phyloP scores from a whole-genome alignment of 2,888 invertebrate genomes.

The Achlya flavicornis region DNA sequence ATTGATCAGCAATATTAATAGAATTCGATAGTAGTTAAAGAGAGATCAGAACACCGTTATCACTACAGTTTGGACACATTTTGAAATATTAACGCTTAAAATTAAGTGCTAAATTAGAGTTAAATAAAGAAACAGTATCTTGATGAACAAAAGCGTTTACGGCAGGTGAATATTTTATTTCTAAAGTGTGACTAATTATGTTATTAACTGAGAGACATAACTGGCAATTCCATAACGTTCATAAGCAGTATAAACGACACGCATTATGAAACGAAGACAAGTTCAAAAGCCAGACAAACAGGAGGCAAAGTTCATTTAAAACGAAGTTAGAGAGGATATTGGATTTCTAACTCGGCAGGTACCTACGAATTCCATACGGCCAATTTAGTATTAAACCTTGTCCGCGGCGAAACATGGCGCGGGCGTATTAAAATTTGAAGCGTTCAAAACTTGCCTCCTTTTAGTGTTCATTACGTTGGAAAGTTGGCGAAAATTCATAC shows the following conservation, averaged over 20 bases:
- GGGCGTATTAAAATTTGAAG: slow-evolving; percentile 80
- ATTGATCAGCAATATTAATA: neutral
- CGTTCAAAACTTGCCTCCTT: slow-evolving; percentile 78
- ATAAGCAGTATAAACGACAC: slow-evolving; percentile 1
- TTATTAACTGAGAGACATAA: slow-evolving; percentile 10
- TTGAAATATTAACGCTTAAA: too few relatives aligned
- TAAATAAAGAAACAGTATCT: too few relatives aligned
- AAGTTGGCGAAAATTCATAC: slow-evolving; percentile 81
- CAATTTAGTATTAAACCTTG: slow-evolving; percentile 65
- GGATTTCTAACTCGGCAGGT: slow-evolving; percentile 71
- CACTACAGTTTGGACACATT: too few relatives aligned
- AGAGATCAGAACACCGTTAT: too few relatives aligned
- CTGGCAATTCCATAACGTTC: slow-evolving; percentile 24
- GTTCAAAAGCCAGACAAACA: slow-evolving; percentile 71
- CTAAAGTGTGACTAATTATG: too few relatives aligned
- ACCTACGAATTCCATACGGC: slow-evolving; percentile 65
- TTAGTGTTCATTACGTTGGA: slow-evolving; percentile 81
- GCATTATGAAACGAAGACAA: slow-evolving; percentile 49
- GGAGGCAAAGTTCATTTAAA: slow-evolving; percentile 57
- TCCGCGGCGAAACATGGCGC: slow-evolving; percentile 56
- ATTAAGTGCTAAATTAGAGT: too few relatives aligned
- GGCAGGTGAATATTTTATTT: too few relatives aligned
- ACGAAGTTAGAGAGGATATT: slow-evolving; percentile 73
- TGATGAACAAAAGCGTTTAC: too few relatives aligned
- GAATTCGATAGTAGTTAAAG: too few relatives aligned